phyloP scores from a whole-genome alignment of 1,140 invertebrate species.

The Temnothorax curvispinosus region DNA sequence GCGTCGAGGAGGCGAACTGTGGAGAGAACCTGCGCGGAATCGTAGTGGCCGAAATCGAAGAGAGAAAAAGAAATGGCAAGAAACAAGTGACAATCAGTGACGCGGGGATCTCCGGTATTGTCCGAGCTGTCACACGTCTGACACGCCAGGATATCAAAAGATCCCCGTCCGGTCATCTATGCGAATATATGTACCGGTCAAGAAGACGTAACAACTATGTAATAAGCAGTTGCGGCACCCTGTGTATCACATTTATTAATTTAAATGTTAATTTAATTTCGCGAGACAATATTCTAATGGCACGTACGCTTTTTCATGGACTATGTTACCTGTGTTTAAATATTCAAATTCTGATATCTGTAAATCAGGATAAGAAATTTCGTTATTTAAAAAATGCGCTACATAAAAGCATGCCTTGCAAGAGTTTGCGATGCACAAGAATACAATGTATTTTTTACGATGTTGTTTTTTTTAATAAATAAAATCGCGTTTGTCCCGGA shows the following conservation, averaged over 20 bases:
- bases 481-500: background rate
- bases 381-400: no score
- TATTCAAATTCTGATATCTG: background rate
- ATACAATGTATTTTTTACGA: background rate
- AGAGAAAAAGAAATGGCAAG: constrained; percentile 75
- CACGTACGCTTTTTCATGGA: background rate
- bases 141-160: constrained; percentile 71
- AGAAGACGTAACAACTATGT: constrained; percentile 52
- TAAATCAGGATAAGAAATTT: background rate
- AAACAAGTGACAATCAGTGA: constrained; percentile 85
- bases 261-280: background rate
- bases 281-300: background rate
- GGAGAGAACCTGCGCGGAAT: constrained; percentile 30
- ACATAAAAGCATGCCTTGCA: background rate
- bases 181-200: constrained; percentile 74
- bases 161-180: constrained; percentile 72
- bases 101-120: constrained; percentile 79
- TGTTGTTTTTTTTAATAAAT: background rate
- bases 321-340: background rate
- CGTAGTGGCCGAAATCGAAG: constrained; percentile 34
- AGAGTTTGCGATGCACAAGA: background rate
- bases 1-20: constrained; percentile 5
- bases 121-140: constrained; percentile 77
- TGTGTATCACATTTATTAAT: background rate
- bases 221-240: constrained; percentile 29